phyloP scores from a whole-genome alignment of 1,140 invertebrate species.

The Thaumatotibia leucotreta region DNA sequence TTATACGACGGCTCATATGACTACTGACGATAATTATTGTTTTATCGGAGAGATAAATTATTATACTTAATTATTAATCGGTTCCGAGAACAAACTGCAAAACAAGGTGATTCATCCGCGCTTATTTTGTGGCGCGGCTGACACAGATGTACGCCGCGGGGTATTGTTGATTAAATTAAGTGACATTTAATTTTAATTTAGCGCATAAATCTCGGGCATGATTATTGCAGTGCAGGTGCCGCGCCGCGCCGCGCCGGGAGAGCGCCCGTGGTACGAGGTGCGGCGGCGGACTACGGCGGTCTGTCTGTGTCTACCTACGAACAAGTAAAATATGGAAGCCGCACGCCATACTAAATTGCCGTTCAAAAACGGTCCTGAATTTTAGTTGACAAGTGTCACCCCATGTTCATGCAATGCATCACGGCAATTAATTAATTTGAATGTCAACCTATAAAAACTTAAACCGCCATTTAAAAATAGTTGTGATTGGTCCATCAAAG shows the following conservation, averaged over 20 bases:
- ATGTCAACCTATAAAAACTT: too few species aligned
- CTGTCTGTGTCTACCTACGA: conserved; percentile 28
- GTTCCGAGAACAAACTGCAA: conserved; percentile 67
- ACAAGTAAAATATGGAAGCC: too few species aligned
- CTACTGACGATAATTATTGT: conserved; percentile 71
- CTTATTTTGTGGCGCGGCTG: conserved; percentile 40
- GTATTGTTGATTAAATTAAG: conserved; percentile 60
- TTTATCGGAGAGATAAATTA: conserved; percentile 71
- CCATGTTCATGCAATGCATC: too few species aligned
- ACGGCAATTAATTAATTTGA: too few species aligned
- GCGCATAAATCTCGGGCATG: conserved; percentile 59
- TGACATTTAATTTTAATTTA: conserved; percentile 70
- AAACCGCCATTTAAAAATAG: too few species aligned
- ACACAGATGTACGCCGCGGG: conserved; percentile 54
- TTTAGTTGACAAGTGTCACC: too few species aligned
- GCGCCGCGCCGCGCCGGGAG: too few species aligned
- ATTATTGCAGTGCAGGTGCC: conserved; percentile 46
- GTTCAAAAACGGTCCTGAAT: too few species aligned
- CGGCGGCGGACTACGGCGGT: not conserved
- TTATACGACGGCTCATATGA: conserved; percentile 70
- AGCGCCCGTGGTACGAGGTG: too few species aligned
- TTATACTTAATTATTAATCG: conserved; percentile 71
- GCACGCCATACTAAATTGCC: too few species aligned
- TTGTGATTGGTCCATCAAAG: too few species aligned
- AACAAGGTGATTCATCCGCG: conserved; percentile 70